Conservation (phyloP, 2,797 vertebrate species). For the Lutjanus argentimaculatus region DNA sequence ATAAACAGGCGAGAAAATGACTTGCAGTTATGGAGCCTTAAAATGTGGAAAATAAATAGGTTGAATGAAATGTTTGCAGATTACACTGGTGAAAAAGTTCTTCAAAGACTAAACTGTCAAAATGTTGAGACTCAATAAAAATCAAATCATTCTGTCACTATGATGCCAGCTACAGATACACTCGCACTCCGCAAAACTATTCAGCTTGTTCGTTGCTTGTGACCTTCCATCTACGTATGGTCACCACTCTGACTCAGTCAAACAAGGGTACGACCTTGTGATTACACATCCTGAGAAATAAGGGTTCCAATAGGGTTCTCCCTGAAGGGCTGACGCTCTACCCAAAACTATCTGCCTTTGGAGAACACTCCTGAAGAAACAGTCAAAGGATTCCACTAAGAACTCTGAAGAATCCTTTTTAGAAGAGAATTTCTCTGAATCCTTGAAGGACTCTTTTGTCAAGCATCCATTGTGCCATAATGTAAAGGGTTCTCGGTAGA, state of each 20-base stretch:
- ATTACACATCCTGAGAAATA: not conserved
- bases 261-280: constrained; percentile 14
- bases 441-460: no score
- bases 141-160: not conserved
- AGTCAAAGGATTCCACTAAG: no score
- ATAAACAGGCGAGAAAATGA: not conserved
- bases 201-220: constrained; percentile 1
- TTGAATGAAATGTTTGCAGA: constrained; percentile 11
- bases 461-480: no score
- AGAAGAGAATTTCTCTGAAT: no score
- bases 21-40: constrained; percentile 3
- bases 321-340: no score
- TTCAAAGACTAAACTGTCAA: not conserved
- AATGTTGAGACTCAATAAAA: not conserved
- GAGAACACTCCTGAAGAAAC: no score
- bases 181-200: not conserved
- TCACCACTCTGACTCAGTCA: not conserved
- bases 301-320: no score
- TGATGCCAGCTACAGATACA: constrained; percentile 16
- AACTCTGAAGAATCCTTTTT: no score
- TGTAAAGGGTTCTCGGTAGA: no score
- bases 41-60: not conserved
- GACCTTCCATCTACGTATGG: not conserved
- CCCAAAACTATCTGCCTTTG: no score
- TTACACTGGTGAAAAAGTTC: not conserved